Base-by-base conservation (phyloP, 2,888 invertebrate species). In the Creontiades dilutus region DNA sequence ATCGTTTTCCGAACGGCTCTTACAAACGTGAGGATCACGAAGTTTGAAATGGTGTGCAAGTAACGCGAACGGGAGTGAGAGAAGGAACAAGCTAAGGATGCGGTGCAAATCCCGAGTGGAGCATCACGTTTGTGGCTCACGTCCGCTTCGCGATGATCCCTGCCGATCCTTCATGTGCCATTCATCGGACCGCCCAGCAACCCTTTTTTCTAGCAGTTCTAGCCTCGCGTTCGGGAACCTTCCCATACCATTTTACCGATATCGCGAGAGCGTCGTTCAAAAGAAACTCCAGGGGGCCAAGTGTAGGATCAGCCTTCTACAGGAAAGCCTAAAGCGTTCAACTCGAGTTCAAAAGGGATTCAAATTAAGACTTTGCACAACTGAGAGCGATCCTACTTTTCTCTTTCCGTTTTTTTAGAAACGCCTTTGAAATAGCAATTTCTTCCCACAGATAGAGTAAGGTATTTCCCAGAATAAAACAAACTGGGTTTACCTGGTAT, bases 291-390 rank as follows among this genome's bases (percentile, higher is more conserved):
- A n/a, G 13, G 57, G 57, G 57, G n/a, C n/a, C 57, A 57, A 57
- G 57, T n/a, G 57, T 57, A 57, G n/a, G 16, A n/a, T 7, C n/a
- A n/a, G 7, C 16, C n/a, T n/a, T 57, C 16, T 57, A 0, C n/a
- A 57, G 7, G 0, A n/a, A n/a, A 57, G n/a, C 7, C 16, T 14
- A n/a, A n/a, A 57, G 14, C 57, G n/a, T 14, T 57, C 57, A 16
- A 5, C 19, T 57, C n/a, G 57, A 57, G 57, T 7, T 57, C 57
- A 57, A 57, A n/a, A n/a, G 14, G n/a, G 57, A 57, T 57, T 57
- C 57, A 57, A 57, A 57, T 57, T 57, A 57, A 57, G n/a, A 57
- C 57, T 57, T n/a, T 57, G 52, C n/a, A 57, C n/a, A 57, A n/a
- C 16, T 57, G 57, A 52, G 52, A 7, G 37, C 37, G 37, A 37